These are phyloP conservation scores for Furcifer pardalis DNA, from an alignment of 2,797 vertebrate genomes.

Conservation along the genomic window DNA sequence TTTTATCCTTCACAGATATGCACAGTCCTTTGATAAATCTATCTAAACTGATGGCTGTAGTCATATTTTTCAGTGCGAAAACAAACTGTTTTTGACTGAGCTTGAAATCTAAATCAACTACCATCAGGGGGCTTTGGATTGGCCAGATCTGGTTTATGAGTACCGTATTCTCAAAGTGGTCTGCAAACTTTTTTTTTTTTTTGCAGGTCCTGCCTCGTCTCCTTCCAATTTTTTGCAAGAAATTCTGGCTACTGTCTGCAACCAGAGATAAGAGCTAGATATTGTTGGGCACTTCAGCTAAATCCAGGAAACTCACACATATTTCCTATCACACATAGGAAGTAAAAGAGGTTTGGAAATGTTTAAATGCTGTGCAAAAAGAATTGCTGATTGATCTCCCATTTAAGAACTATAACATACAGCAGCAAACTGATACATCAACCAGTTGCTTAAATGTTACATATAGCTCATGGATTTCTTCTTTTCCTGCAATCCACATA, in stretches of 20 bases:
- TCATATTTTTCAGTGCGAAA: neutral
- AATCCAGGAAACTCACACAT: neutral
- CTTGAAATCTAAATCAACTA: neutral
- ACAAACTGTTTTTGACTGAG: neutral
- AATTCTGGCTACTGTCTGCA: neutral
- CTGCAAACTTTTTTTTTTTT: neutral
- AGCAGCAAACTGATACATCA: no score
- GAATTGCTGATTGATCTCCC: no score
- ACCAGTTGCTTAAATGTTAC: no score
- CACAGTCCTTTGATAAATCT: neutral
- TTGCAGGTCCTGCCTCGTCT: neutral
- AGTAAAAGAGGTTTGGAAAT: neutral
- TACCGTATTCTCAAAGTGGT: neutral
- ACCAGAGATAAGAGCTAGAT: neutral
- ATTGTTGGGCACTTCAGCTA: neutral
- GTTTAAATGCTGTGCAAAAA: no score
- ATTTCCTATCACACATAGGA: neutral
- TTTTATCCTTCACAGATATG: no score
- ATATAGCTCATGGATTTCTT: no score
- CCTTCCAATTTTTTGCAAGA: neutral
- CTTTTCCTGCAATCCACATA: no score
- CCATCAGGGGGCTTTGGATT: neutral
- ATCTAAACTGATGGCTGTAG: neutral
- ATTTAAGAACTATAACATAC: no score
- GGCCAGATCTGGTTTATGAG: neutral